phyloP scores from a whole-genome alignment of 2,113 vertebrate species.

The Gracilinanus agilis region DNA sequence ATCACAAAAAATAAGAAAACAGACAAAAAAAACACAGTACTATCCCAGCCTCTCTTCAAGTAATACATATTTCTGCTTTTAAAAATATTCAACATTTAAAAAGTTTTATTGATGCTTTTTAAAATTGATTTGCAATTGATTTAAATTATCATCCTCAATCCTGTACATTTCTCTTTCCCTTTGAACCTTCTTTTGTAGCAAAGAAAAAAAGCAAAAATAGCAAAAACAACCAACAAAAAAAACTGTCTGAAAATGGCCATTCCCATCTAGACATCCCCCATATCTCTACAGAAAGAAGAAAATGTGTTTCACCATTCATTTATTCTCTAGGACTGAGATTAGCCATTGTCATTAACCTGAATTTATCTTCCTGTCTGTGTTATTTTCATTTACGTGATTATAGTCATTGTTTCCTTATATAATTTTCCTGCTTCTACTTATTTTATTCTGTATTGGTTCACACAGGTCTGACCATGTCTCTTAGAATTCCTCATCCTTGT shows the following conservation, averaged over 20 bases:
- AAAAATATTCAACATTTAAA: background rate
- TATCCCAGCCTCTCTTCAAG: background rate
- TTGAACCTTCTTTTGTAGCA: background rate
- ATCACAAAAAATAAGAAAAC: too few relatives aligned
- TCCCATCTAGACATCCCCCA: background rate
- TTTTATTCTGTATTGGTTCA: background rate
- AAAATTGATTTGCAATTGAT: background rate
- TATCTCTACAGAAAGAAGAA: background rate
- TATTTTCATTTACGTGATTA: background rate
- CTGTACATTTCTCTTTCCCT: background rate
- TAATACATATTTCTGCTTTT: background rate
- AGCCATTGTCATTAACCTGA: background rate
- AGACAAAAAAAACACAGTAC: background rate
- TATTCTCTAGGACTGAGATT: background rate
- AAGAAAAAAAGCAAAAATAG: background rate
- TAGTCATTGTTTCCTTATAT: background rate
- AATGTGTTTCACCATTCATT: background rate
- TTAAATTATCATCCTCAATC: background rate
- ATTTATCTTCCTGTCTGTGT: background rate
- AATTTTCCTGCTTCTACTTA: background rate
- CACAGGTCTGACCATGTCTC: background rate
- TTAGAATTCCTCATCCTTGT: background rate
- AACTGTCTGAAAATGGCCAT: background rate
- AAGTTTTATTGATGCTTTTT: background rate
- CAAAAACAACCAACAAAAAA: background rate